Percentiles rank a stretch among this genome's conserved stretches.
These are phyloP conservation scores for Chloropsis cyanopogon DNA, from an alignment of 2,113 vertebrate genomes.

Conservation along the genomic window DNA sequence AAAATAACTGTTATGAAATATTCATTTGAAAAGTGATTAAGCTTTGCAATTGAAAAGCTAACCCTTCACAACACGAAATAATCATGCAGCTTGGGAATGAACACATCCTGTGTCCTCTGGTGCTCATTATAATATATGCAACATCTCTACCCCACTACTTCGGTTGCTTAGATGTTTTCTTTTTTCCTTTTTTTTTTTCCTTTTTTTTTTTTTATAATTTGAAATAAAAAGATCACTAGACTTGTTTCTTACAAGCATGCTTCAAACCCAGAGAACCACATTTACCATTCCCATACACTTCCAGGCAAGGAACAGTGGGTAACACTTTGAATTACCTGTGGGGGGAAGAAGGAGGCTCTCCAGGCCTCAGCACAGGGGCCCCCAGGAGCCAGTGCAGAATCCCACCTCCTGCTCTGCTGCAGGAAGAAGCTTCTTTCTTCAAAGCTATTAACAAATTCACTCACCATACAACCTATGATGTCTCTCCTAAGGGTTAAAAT, in stretches of 20 bases:
- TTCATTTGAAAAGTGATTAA: conserved; percentile 80
- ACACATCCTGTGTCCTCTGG: conserved; percentile 68
- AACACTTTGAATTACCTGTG: neutral
- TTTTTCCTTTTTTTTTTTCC: neutral
- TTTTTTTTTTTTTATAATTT: neutral
- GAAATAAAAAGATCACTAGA: conserved; percentile 52
- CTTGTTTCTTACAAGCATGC: neutral
- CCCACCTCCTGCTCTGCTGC: neutral
- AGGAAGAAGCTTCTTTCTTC: neutral
- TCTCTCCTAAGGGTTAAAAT: conserved; percentile 51
- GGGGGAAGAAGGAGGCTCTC: neutral
- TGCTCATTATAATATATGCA: conserved; percentile 72
- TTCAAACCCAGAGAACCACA: conserved; percentile 3
- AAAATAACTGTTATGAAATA: conserved; percentile 77
- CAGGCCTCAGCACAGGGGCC: neutral
- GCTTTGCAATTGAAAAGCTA: conserved; percentile 72
- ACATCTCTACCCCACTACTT: conserved; percentile 57
- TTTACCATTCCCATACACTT: neutral
- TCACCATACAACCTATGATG: neutral
- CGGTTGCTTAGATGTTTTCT: conserved; percentile 8
- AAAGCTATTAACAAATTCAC: conserved; percentile 35
- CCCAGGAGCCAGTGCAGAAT: neutral
- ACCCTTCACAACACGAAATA: conserved; percentile 74
- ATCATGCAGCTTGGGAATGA: conserved; percentile 69
- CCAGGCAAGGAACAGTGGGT: neutral